Evolutionary conservation across 1,140 invertebrate species (phyloP).

Genomic region (Drosophila setifemur): DNA sequence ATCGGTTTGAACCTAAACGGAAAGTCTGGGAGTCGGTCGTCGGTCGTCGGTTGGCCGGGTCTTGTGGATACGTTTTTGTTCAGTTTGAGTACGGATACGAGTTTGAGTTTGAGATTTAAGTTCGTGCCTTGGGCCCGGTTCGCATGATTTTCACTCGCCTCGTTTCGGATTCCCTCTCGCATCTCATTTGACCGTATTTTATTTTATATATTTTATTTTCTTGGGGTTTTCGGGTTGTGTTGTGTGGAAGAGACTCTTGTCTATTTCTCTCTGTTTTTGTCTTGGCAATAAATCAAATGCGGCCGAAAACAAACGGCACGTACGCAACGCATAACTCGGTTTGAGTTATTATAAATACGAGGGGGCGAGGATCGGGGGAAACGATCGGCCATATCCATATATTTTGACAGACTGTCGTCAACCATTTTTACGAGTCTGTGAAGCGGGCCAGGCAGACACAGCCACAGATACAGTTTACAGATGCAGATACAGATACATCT

Average conservation of each 20-base stretch:
- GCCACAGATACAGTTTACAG: neutral
- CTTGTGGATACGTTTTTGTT: too few relatives aligned
- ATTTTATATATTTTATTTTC: constrained; percentile 11
- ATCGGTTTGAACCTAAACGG: constrained; percentile 52
- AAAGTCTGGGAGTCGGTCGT: constrained; percentile 4
- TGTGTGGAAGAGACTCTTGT: too few relatives aligned
- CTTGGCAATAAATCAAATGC: constrained; percentile 69
- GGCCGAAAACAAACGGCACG: constrained; percentile 62
- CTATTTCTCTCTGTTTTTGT: constrained; percentile 11
- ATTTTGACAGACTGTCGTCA: constrained; percentile 72
- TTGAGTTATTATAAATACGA: constrained; percentile 70
- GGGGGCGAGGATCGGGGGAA: constrained; percentile 12
- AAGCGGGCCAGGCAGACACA: constrained; percentile 9
- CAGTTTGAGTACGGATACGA: neutral
- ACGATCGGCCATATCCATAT: constrained; percentile 21
- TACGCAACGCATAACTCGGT: constrained; percentile 71
- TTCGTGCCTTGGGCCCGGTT: constrained; percentile 55
- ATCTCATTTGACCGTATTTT: neutral
- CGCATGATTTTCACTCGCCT: constrained; percentile 57
- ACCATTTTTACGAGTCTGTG: constrained; percentile 62
- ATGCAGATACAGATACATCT: neutral
- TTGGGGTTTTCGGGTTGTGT: too few relatives aligned
- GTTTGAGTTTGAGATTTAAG: too few relatives aligned
- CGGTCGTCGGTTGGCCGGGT: too few relatives aligned
- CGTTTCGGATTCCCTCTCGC: constrained; percentile 10